phyloP scores from a whole-genome alignment of 1,140 invertebrate genomes.

The Pseudomyrmex flavicornis region DNA sequence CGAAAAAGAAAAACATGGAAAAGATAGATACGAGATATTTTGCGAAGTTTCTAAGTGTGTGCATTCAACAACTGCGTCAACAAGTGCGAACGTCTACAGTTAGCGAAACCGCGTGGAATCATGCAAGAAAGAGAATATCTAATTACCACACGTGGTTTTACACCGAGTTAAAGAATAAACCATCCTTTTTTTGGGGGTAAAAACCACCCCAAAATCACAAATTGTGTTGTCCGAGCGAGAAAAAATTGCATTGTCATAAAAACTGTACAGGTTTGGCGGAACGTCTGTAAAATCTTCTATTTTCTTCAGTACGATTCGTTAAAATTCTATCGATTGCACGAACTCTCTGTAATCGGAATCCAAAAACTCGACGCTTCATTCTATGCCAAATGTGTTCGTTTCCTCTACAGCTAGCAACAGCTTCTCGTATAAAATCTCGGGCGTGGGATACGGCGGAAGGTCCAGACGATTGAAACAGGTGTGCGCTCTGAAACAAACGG shows the following conservation, averaged over 20 bases:
- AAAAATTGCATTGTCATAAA: too few relatives aligned
- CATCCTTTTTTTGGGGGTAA: neutral
- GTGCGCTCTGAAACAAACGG: slow-evolving; percentile 90
- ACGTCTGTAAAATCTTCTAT: slow-evolving; percentile 28
- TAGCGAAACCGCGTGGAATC: too few relatives aligned
- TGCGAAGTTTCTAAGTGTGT: too few relatives aligned
- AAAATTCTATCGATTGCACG: slow-evolving; percentile 26
- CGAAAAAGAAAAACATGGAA: too few relatives aligned
- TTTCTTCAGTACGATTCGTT: neutral
- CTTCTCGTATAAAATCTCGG: slow-evolving; percentile 97
- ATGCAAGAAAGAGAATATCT: too few relatives aligned
- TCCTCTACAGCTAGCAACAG: slow-evolving; percentile 97
- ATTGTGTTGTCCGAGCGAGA: neutral
- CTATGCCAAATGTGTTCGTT: slow-evolving; percentile 98
- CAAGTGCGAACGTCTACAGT: too few relatives aligned
- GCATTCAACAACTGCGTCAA: too few relatives aligned
- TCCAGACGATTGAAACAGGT: slow-evolving; percentile 99
- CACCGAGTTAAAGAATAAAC: too few relatives aligned
- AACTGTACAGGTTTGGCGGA: neutral
- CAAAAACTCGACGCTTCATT: slow-evolving; percentile 86
- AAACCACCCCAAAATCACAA: too few relatives aligned
- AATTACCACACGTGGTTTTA: too few relatives aligned
- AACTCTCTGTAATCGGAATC: slow-evolving; percentile 37
- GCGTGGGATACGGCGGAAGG: slow-evolving; percentile 97
- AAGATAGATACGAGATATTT: too few relatives aligned